These are phyloP conservation scores for Tribolium castaneum DNA, from an alignment of 1,140 invertebrate genomes.

Conservation along the genomic window DNA sequence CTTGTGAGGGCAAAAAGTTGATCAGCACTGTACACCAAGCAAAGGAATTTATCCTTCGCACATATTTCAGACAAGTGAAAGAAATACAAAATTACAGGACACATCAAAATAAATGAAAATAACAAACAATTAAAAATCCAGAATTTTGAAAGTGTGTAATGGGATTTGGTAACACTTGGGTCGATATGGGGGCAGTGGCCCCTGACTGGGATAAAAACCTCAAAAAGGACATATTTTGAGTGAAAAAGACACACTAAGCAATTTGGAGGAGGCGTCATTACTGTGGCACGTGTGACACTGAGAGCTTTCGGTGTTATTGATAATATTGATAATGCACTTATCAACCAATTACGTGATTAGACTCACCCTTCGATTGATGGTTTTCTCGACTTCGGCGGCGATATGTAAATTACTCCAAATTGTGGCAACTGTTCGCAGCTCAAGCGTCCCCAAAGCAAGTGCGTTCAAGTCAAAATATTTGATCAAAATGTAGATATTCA, in stretches of 20 bases:
- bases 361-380: constrained; percentile 4
- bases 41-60: not conserved
- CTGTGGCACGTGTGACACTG: not conserved
- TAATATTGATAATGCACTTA: not conserved
- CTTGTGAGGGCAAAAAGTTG: not conserved
- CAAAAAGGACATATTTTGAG: not conserved
- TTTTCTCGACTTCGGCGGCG: not conserved
- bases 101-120: not conserved
- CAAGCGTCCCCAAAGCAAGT: not conserved
- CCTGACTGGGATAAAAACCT: not conserved
- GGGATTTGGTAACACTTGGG: not conserved
- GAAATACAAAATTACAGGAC: not conserved
- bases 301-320: not conserved
- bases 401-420: not conserved
- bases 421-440: not conserved
- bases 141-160: not conserved
- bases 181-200: not conserved
- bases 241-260: not conserved
- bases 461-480: not conserved
- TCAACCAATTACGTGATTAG: not conserved
- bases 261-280: not conserved
- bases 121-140: not conserved
- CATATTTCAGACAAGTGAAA: not conserved
- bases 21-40: not conserved
- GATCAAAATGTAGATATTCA: not conserved